A percentile compares a stretch with the other conserved stretches of the same genome.
Evolutionary conservation across 2,113 vertebrate genomes (phyloP).

Genomic region (Spea bombifrons): DNA sequence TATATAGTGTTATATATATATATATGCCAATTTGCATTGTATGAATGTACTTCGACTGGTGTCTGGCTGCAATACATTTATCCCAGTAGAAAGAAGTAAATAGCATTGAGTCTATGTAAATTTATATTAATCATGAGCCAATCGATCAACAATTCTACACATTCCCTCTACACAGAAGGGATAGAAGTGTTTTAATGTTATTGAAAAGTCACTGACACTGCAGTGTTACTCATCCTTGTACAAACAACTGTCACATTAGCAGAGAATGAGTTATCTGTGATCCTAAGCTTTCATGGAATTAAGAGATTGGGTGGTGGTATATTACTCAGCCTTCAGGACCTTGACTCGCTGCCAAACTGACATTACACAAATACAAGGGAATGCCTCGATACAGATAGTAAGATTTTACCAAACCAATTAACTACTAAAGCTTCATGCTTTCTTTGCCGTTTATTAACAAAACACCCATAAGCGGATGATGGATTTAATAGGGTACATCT

Average conservation of each 20-base stretch:
- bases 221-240: conserved; percentile 7
- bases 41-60: conserved; percentile 7
- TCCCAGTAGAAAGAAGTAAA: background rate
- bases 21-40: conserved; percentile 7
- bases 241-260: conserved; percentile 1
- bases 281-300: conserved; percentile 12
- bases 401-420: background rate
- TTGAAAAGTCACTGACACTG: conserved; percentile 9
- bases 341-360: conserved; percentile 1
- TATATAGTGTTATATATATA: no score
- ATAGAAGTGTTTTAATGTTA: conserved; percentile 15
- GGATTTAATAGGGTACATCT: no score
- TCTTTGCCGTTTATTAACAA: no score
- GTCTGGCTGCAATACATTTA: background rate
- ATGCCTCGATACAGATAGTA: background rate
- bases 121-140: conserved; percentile 5
- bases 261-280: background rate
- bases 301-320: background rate
- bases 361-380: background rate
- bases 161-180: conserved; percentile 4
- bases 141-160: background rate
- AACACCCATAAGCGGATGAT: no score
- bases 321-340: background rate
- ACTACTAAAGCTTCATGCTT: no score
- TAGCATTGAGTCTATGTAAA: conserved; percentile 1